Evolutionary conservation across 2,113 vertebrate genomes (phyloP).

Genomic region (Apodemus sylvaticus): DNA sequence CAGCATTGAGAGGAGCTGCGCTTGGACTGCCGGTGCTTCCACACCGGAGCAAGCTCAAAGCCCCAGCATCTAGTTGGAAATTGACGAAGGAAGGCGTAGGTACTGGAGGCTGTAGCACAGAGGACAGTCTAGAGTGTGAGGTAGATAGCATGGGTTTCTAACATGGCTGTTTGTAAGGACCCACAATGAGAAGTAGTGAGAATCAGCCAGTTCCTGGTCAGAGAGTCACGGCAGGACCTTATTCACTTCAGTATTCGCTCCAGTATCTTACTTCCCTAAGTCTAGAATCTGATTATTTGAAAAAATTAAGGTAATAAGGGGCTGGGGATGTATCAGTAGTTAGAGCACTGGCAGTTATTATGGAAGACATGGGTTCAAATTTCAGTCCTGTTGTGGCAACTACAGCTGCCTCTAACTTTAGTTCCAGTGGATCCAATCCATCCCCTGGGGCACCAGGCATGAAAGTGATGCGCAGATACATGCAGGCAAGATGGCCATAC

Average conservation of each 20-base stretch:
- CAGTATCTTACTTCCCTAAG: neutral
- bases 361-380: neutral
- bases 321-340: neutral
- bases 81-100: neutral
- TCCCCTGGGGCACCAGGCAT: neutral
- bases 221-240: neutral
- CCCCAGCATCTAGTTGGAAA: neutral
- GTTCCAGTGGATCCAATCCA: neutral
- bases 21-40: neutral
- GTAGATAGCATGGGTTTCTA: neutral
- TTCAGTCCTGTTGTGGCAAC: neutral
- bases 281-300: slow-evolving; percentile 8
- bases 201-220: no score
- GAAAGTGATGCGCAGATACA: neutral
- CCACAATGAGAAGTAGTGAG: neutral
- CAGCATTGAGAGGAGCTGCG: neutral
- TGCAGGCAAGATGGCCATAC: neutral
- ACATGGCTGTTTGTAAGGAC: neutral
- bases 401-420: neutral
- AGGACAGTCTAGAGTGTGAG: neutral
- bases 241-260: neutral
- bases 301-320: neutral
- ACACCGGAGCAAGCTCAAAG: neutral
- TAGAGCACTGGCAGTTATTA: neutral
- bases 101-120: neutral